Evolutionary conservation across 2,113 vertebrate genomes (phyloP), one percentile per base, ranked within the genome.

Genomic region (Campylorhamphus procurvoides): DNA sequence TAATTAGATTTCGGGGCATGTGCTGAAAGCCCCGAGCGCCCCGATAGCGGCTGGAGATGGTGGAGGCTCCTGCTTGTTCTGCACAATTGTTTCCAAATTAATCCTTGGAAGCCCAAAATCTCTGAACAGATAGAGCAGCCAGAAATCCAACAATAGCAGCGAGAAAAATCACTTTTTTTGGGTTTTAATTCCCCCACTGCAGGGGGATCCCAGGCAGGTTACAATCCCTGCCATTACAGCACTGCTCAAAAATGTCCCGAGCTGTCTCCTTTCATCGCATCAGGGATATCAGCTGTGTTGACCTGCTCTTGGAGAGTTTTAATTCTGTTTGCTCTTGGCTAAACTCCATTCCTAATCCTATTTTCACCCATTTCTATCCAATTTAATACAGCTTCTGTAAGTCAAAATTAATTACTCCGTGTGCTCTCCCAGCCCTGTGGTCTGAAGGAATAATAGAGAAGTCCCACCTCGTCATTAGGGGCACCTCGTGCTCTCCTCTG

Each of bases 371-470:
- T 95, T 97, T 97, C 94, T 90, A 98, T 97, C 98, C 97, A 97
- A 98, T 97, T 97, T 97, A 97, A 97, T 97, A 96, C 96, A 90
- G 96, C 97, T 97, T 83, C 97, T 95, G 92, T 94, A 97, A 97
- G 96, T 97, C 97, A 97, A 87, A 97, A 97, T 97, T 97, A 98
- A 98, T 98, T 97, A 97, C 91, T 72, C 91, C 8, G 1, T 90
- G 90, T 31, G 83, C 24, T 89, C 58, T 88, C 95, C 67, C 74
- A 55, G 89, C 71, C 67, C 90, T 37, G 44, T 15, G 84, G 52
- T 90, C 84, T 63, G 25, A 60, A 91, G 87, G 84, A 67, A 62
- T 78, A 72, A 52, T 1, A 50, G 76, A 94, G 89, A 82, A 92
- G 87, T 85, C 56, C 76, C 84, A 35, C 8, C 82, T 76, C 13